These are phyloP conservation scores for Euleptes europaea DNA, from an alignment of 2,113 vertebrate genomes.

Conservation along the genomic window DNA sequence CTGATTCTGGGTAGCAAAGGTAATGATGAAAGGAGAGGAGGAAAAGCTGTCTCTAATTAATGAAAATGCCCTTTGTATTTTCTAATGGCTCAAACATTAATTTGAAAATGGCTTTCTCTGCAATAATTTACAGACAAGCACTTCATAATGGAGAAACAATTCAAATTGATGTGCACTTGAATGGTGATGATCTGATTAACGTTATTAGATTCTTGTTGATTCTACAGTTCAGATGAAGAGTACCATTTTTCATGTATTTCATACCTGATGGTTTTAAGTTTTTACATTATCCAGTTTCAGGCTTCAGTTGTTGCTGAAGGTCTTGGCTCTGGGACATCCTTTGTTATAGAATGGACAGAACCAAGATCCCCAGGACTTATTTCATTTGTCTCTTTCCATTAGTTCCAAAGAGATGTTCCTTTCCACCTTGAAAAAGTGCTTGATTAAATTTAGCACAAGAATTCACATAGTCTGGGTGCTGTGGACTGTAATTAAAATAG, in stretches of 20 bases:
- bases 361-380: slow-evolving; percentile 35
- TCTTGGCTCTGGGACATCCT: slow-evolving; percentile 51
- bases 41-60: slow-evolving; percentile 76
- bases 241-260: slow-evolving; percentile 74
- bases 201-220: slow-evolving; percentile 84
- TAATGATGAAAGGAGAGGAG: slow-evolving; percentile 70
- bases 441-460: slow-evolving; percentile 69
- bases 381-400: slow-evolving; percentile 63
- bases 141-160: slow-evolving; percentile 81
- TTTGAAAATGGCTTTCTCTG: slow-evolving; percentile 77
- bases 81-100: slow-evolving; percentile 80
- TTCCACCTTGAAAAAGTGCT: slow-evolving; percentile 63
- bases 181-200: slow-evolving; percentile 81
- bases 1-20: slow-evolving; percentile 67
- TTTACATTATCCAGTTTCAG: slow-evolving; percentile 60
- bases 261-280: slow-evolving; percentile 65
- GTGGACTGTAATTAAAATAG: slow-evolving; percentile 53
- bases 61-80: slow-evolving; percentile 80
- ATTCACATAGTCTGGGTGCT: slow-evolving; percentile 52
- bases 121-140: slow-evolving; percentile 82
- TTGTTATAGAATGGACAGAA: slow-evolving; percentile 45
- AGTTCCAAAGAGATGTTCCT: slow-evolving; percentile 53
- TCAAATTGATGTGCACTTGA: slow-evolving; percentile 80
- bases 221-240: slow-evolving; percentile 72
- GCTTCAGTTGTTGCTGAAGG: slow-evolving; percentile 63